These are phyloP conservation scores for Eulacestoma nigropectus DNA, from an alignment of 2,113 vertebrate genomes.

Conservation along the genomic window DNA sequence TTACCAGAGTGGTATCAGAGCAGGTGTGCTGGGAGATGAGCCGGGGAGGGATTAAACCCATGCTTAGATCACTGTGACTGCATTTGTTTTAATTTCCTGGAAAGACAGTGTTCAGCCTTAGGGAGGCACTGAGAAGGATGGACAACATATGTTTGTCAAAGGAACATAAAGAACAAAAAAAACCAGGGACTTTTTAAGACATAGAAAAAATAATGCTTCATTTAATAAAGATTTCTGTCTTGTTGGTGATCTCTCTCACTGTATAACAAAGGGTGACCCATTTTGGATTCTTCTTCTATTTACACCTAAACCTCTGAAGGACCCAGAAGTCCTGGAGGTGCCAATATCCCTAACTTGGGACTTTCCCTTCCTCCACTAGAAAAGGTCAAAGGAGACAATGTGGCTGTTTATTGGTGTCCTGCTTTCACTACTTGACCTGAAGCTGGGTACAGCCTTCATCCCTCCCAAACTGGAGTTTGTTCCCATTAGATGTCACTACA, in stretches of 20 bases:
- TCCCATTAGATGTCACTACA: background rate
- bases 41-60: background rate
- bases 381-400: background rate
- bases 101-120: background rate
- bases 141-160: background rate
- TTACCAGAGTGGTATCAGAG: background rate
- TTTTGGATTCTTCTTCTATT: background rate
- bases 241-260: background rate
- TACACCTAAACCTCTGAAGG: background rate
- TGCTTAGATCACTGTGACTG: background rate
- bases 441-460: background rate
- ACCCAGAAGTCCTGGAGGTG: background rate
- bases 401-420: background rate
- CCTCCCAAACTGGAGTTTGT: background rate
- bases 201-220: background rate
- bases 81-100: background rate
- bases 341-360: background rate
- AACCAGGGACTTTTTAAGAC: background rate
- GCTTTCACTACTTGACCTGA: background rate
- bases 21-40: background rate
- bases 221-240: background rate
- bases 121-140: background rate
- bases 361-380: background rate
- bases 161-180: background rate
- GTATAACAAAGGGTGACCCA: background rate